Base-by-base conservation (phyloP, 2,113 vertebrate species). In the Candoia aspera region DNA sequence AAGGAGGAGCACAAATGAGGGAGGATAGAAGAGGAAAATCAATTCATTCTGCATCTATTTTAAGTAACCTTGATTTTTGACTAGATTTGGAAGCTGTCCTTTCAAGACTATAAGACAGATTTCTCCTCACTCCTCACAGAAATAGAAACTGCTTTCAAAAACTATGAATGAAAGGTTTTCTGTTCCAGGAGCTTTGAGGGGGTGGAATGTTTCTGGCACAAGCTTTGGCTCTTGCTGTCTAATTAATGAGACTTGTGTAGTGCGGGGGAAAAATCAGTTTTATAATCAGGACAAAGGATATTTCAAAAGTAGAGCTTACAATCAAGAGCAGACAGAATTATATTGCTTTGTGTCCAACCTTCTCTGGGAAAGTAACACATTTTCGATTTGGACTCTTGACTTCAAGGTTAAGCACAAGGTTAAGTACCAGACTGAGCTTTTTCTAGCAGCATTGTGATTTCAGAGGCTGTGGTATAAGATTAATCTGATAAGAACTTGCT, bases 41-140 rank as follows among this genome's bases (percentile, higher is more conserved):
- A 9, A 59, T 91, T 89, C 87, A 86, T 92, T 96, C 90, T 89
- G 11, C 92, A 83, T 49, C 87, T 93, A 89, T 93, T 95, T 97
- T 94, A 94, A 95, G 68, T 11, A 68, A 29, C 1, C 53, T 53
- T 90, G 68, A 37, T 90, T 88, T 79, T 90, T 0, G 5, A 94
- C 68, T 91, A 86, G 37, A 59, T 93, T 93, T 94, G 59, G 86
- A 91, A 13, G 3, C 4, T 92, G 33, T 93, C 60, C 79, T 93
- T 96, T 93, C 0, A 57, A 91, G 86, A 33, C 92, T 92, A 21
- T 84, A 2, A 5, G 12, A 94, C 0, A 92, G 60, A 87, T 86
- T 95, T 93, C 91, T 23, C 91, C 60, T 11, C 91, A 94, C 15
- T n/a, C n/a, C n/a, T n/a, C n/a, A n/a, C 93, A 87, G 84, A 94